These are phyloP conservation scores for Caenorhabditis sp. DNA, from an alignment of 2,888 invertebrate genomes.

Conservation along the genomic window DNA sequence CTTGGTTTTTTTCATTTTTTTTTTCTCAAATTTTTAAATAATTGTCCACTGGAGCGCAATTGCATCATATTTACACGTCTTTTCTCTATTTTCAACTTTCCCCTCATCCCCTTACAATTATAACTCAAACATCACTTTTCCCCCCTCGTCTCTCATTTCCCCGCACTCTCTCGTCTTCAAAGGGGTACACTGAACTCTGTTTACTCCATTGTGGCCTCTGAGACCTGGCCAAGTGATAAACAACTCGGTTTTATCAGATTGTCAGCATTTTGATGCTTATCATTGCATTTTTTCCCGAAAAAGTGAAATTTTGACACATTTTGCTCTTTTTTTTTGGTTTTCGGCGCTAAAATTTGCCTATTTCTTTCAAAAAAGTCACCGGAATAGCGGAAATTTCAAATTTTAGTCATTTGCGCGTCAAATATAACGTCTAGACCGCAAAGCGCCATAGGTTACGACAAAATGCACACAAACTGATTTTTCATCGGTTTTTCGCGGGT, in stretches of 20 bases:
- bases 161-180: conserved; percentile 3
- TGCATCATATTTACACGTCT: no score
- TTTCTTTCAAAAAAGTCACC: no score
- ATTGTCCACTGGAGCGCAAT: no score
- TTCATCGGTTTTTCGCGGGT: no score
- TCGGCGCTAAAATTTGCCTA: no score
- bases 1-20: no score
- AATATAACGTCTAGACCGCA: background rate
- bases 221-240: background rate
- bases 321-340: background rate
- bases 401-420: background rate
- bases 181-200: background rate
- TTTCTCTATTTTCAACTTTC: background rate
- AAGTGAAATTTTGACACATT: no score
- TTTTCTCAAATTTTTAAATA: no score
- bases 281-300: no score
- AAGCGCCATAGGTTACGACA: background rate
- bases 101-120: background rate
- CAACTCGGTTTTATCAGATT: background rate
- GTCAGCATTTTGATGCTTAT: no score
- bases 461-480: background rate
- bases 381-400: background rate
- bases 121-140: background rate
- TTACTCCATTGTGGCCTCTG: background rate
- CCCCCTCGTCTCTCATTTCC: background rate